phyloP scores from a whole-genome alignment of 2,797 vertebrate genomes.

The Semaprochilodus insignis region DNA sequence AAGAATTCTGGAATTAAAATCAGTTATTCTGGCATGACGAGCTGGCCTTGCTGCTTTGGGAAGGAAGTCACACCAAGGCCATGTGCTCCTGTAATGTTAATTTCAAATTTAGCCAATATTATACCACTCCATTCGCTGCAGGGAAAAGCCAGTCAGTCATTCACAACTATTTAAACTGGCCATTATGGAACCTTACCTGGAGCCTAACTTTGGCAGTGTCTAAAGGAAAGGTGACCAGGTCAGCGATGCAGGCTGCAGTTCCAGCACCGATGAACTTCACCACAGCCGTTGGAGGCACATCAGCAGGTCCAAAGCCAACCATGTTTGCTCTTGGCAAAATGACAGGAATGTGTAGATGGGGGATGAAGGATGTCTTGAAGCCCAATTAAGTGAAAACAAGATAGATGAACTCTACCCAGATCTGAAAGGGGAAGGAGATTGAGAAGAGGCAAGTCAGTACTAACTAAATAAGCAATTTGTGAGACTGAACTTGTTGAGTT shows the following conservation, averaged over 20 bases:
- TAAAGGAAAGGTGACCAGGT: conserved; percentile 89
- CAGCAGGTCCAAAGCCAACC: conserved; percentile 87
- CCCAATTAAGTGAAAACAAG: conserved; percentile 67
- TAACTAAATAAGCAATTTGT: no score
- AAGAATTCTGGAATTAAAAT: conserved; percentile 8
- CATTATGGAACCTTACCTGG: conserved; percentile 76
- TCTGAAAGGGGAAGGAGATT: conserved; percentile 63
- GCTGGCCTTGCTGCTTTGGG: conserved; percentile 22
- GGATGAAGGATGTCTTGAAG: conserved; percentile 41
- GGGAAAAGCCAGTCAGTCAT: background rate
- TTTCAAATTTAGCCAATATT: background rate
- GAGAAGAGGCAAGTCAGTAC: background rate
- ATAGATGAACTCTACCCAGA: conserved; percentile 72
- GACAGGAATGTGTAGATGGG: conserved; percentile 20
- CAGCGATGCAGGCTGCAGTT: conserved; percentile 88
- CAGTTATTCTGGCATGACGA: conserved; percentile 31
- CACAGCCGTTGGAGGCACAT: conserved; percentile 83
- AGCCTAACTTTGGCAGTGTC: conserved; percentile 91
- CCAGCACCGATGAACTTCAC: conserved; percentile 90
- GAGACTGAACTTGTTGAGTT: no score
- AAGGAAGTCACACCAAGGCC: background rate
- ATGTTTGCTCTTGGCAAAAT: conserved; percentile 66
- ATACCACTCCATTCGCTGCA: background rate
- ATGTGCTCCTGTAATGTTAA: background rate
- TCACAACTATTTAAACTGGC: background rate